A percentile compares a stretch with the other conserved stretches of the same genome.
Evolutionary conservation across 2,797 vertebrate species (phyloP).

Genomic region (Arctocebus calabarensis): DNA sequence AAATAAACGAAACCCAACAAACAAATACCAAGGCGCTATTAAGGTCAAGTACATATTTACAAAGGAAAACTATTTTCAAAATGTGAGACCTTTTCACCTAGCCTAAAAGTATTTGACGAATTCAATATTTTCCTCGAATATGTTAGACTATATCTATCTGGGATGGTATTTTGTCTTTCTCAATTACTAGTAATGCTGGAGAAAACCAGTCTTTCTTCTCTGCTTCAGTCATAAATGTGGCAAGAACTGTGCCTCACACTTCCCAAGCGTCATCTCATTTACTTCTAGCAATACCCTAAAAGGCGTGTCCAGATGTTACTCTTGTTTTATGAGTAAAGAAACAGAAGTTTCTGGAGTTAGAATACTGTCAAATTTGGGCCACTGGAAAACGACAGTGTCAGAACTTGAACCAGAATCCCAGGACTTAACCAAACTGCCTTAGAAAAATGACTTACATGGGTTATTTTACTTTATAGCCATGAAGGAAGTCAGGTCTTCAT

Average conservation of each 20-base stretch:
- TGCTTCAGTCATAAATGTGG: too few species aligned
- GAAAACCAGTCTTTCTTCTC: background rate
- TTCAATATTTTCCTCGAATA: conserved; percentile 33
- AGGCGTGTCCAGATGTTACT: background rate
- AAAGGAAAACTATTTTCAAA: background rate
- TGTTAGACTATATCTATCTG: background rate
- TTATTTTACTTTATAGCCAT: background rate
- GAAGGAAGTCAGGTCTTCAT: background rate
- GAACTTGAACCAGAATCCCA: background rate
- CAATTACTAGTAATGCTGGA: background rate
- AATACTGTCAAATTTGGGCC: background rate
- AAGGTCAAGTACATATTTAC: background rate
- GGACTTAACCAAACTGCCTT: background rate
- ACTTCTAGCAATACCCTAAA: background rate
- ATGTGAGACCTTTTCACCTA: background rate
- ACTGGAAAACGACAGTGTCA: background rate
- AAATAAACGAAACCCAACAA: background rate
- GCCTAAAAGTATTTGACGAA: background rate
- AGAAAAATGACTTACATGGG: background rate
- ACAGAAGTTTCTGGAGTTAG: background rate
- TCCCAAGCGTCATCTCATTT: background rate
- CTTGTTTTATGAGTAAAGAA: background rate
- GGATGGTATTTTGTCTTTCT: background rate
- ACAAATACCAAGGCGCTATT: background rate
- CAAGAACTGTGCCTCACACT: background rate